phyloP scores from a whole-genome alignment of 2,888 invertebrate genomes.

The Globia sparganii region DNA sequence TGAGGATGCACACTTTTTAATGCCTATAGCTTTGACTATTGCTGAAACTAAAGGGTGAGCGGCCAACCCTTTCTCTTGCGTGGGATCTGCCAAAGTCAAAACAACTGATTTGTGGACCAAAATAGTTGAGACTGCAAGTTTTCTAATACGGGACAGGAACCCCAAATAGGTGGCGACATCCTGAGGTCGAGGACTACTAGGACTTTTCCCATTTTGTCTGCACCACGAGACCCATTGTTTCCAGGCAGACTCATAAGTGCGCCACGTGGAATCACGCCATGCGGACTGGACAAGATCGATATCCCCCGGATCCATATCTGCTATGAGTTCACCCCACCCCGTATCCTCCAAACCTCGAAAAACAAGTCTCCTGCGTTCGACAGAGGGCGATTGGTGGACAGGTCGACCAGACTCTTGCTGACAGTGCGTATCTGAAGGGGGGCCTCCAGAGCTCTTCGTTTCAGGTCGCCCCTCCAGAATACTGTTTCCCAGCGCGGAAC shows the following conservation, averaged over 20 bases:
- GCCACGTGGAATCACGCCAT: slow-evolving; percentile 54
- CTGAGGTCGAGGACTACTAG: slow-evolving; percentile 47
- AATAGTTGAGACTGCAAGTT: slow-evolving; percentile 46
- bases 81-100: slow-evolving; percentile 37
- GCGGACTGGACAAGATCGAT: slow-evolving; percentile 26
- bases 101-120: slow-evolving; percentile 57
- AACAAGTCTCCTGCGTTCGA: neutral
- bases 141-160: neutral
- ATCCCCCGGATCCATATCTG: slow-evolving; percentile 10
- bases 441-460: slow-evolving; percentile 24
- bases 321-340: slow-evolving; percentile 22
- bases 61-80: neutral
- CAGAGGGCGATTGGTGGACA: slow-evolving; percentile 42
- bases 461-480: slow-evolving; percentile 58
- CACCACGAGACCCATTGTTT: slow-evolving; percentile 58
- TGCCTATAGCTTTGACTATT: slow-evolving; percentile 10
- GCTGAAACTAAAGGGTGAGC: slow-evolving; percentile 12
- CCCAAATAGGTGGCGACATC: slow-evolving; percentile 44
- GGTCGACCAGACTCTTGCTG: slow-evolving; percentile 42
- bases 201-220: slow-evolving; percentile 34
- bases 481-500: slow-evolving; percentile 52
- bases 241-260: slow-evolving; percentile 50
- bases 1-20: neutral
- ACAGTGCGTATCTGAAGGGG: slow-evolving; percentile 47
- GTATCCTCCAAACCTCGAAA: slow-evolving; percentile 31